Percentiles rank a stretch among this genome's conserved stretches.
Evolutionary conservation across 2,113 vertebrate genomes (phyloP).

Genomic region (Boleophthalmus pectinirostris): DNA sequence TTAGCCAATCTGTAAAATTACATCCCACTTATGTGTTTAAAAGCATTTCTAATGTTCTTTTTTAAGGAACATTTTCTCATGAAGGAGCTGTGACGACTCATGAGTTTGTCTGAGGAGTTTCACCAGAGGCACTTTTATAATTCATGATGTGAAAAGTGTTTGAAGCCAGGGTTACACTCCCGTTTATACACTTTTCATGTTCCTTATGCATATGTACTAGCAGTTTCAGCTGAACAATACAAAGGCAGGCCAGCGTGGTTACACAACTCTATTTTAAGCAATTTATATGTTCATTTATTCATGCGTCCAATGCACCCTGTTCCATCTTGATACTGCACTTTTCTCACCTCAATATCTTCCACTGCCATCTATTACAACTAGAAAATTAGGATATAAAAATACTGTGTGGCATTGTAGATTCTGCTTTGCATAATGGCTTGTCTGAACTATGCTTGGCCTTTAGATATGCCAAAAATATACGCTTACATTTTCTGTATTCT

Average conservation of each 20-base stretch:
- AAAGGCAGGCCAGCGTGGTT: constrained; percentile 5
- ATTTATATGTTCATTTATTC: constrained; percentile 14
- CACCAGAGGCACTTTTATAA: constrained; percentile 35
- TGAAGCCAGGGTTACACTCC: constrained; percentile 24
- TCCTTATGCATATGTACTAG: constrained; percentile 20
- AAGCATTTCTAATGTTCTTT: constrained; percentile 1
- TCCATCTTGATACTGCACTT: constrained; percentile 9
- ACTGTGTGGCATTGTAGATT: background rate
- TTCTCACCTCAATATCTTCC: constrained; percentile 8
- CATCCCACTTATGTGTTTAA: constrained; percentile 33
- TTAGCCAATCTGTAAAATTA: constrained; percentile 55
- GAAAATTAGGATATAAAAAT: constrained; percentile 15
- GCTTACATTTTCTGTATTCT: background rate
- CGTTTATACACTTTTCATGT: constrained; percentile 9
- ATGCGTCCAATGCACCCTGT: background rate
- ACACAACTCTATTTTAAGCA: background rate
- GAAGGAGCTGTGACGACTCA: constrained; percentile 3
- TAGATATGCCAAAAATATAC: background rate
- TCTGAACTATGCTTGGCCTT: constrained; percentile 7
- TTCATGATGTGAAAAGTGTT: constrained; percentile 35
- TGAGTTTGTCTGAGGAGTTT: constrained; percentile 20
- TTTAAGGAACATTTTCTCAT: constrained; percentile 2
- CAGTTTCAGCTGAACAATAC: background rate
- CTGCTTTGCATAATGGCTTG: background rate
- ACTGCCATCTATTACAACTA: constrained; percentile 6